These are phyloP conservation scores for Epizoanthus scotinus DNA, from an alignment of 92 coral and sea anemone genomes.

Conservation along the genomic window DNA sequence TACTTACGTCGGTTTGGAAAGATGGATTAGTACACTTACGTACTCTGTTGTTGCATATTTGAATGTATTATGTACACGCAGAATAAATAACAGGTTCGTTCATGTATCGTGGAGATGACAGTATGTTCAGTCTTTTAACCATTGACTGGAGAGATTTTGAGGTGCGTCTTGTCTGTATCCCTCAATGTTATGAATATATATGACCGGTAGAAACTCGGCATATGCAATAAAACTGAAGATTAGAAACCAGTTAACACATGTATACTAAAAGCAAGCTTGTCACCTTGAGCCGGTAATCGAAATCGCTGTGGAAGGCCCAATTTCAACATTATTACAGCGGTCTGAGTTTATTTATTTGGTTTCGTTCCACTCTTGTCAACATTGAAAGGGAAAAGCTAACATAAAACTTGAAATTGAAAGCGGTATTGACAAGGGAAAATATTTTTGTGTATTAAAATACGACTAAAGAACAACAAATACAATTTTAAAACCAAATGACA, in stretches of 20 bases:
- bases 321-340: not conserved
- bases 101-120: constrained; percentile 5
- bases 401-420: not conserved
- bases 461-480: constrained; percentile 9
- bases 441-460: not conserved
- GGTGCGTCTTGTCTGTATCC: too few relatives aligned
- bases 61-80: not conserved
- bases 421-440: not conserved
- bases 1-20: too few relatives aligned
- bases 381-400: constrained; percentile 17
- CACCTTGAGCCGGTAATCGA: not conserved
- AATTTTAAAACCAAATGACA: not conserved
- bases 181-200: too few relatives aligned
- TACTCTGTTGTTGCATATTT: not conserved
- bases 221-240: not conserved
- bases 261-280: not conserved
- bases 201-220: not conserved
- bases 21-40: too few relatives aligned
- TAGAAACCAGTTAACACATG: not conserved
- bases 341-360: not conserved
- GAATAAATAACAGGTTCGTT: constrained; percentile 7
- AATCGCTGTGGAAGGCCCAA: not conserved
- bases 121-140: constrained; percentile 6
- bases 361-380: constrained; percentile 16
- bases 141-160: not conserved